These are phyloP conservation scores for Dicentrarchus labrax DNA, from an alignment of 2,113 vertebrate genomes.

Conservation along the genomic window DNA sequence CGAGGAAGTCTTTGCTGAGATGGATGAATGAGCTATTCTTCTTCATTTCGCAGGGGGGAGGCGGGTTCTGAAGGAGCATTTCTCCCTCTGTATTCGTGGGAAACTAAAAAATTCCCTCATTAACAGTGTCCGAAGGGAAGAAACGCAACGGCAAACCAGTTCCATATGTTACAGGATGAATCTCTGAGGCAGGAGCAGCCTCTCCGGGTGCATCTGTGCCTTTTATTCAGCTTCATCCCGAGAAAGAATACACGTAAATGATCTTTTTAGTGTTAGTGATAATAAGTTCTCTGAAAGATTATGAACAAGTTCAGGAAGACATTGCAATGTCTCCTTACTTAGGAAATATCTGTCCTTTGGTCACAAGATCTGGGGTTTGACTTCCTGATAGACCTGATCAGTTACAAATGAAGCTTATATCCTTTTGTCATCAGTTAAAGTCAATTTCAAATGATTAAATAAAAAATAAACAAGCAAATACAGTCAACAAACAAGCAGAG, in stretches of 20 bases:
- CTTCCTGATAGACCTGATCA: neutral
- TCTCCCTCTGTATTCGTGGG: slow-evolving; percentile 28
- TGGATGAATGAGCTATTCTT: slow-evolving; percentile 29
- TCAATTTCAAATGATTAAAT: neutral
- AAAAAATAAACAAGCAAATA: neutral
- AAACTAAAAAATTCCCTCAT: slow-evolving; percentile 65
- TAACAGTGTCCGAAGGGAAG: slow-evolving; percentile 72
- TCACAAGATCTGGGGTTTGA: neutral
- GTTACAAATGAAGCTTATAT: neutral
- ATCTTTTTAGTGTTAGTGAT: neutral
- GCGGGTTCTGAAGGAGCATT: neutral
- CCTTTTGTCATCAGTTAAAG: slow-evolving; percentile 1
- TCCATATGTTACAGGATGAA: slow-evolving; percentile 75
- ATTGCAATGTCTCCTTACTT: neutral
- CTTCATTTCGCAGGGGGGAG: slow-evolving; percentile 8
- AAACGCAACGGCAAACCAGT: slow-evolving; percentile 50
- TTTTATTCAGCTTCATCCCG: neutral
- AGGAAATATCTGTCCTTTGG: neutral
- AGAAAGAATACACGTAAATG: neutral
- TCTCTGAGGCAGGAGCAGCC: slow-evolving; percentile 56
- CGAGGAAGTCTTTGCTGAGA: slow-evolving; percentile 19
- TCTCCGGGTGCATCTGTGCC: slow-evolving; percentile 48
- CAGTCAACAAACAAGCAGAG: slow-evolving; percentile 22
- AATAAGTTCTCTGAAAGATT: neutral
- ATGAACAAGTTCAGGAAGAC: neutral